A percentile compares a stretch with the other conserved stretches of the same genome.
Conservation (phyloP, 2,797 vertebrate species). For the Oreochromis grahami region DNA sequence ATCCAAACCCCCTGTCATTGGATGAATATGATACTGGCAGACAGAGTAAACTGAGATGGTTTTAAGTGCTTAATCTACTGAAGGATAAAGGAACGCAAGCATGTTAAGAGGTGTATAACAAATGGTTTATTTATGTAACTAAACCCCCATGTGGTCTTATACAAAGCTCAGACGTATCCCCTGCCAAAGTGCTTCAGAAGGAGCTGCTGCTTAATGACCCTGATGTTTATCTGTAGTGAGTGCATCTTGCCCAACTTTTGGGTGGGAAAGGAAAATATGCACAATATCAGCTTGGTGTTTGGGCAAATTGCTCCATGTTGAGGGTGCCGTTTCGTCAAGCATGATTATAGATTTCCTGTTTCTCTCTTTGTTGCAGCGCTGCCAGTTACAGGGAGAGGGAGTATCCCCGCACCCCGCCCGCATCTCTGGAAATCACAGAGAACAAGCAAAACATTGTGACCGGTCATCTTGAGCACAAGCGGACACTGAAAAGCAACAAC, state of each 20-base stretch:
- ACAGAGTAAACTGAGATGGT: background rate
- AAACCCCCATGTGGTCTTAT: background rate
- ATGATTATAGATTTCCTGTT: conserved; percentile 47
- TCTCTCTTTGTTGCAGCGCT: conserved; percentile 68
- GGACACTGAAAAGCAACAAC: conserved; percentile 52
- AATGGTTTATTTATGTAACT: background rate
- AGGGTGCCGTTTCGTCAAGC: conserved; percentile 24
- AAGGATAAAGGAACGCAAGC: background rate
- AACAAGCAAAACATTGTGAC: conserved; percentile 54
- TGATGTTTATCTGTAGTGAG: conserved; percentile 39
- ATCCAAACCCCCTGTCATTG: background rate
- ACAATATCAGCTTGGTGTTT: conserved; percentile 1
- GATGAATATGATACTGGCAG: background rate
- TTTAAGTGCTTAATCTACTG: background rate
- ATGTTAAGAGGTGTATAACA: background rate
- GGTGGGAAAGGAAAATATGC: conserved; percentile 23
- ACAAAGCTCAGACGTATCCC: background rate
- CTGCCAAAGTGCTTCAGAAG: background rate
- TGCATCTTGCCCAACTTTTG: background rate
- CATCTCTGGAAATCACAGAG: conserved; percentile 57
- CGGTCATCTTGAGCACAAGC: conserved; percentile 32
- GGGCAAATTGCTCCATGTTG: conserved; percentile 20
- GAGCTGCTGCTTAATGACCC: conserved; percentile 25
- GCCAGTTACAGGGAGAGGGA: conserved; percentile 61
- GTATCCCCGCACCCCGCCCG: background rate